phyloP scores from a whole-genome alignment of 2,888 invertebrate genomes.

The Leptinotarsa juncta region DNA sequence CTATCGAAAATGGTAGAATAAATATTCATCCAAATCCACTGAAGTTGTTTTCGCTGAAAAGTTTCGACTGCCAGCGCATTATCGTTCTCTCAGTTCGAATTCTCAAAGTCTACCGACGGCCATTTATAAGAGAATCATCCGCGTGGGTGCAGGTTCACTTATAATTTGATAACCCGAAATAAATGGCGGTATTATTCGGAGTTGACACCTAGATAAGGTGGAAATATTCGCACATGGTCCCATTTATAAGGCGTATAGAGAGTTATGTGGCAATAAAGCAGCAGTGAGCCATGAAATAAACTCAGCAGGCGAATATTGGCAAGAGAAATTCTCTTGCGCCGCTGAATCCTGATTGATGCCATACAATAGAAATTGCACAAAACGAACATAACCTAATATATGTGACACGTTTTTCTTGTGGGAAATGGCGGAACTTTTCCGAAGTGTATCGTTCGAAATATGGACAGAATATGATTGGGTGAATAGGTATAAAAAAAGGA shows the following conservation, averaged over 20 bases:
- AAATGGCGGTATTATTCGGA: conserved; percentile 41
- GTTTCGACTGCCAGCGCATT: neutral
- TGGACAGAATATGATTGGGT: conserved; percentile 1
- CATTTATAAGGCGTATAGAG: conserved; percentile 48
- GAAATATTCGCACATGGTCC: conserved; percentile 45
- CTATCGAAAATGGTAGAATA: neutral
- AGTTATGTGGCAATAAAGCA: conserved; percentile 51
- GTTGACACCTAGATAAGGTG: conserved; percentile 44
- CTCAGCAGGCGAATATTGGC: conserved; percentile 47
- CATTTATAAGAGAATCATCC: conserved; percentile 21
- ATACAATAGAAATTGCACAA: conserved; percentile 43
- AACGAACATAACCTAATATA: conserved; percentile 39
- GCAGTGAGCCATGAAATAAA: conserved; percentile 51
- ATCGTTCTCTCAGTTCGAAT: neutral
- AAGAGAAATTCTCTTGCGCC: conserved; percentile 45
- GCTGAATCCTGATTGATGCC: conserved; percentile 49
- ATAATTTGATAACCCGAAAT: conserved; percentile 39
- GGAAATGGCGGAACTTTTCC: conserved; percentile 32
- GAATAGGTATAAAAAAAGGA: conserved; percentile 8
- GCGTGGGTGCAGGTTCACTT: conserved; percentile 23
- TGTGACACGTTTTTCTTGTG: conserved; percentile 33
- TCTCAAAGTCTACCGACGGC: neutral
- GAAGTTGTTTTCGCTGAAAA: neutral
- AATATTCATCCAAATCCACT: neutral
- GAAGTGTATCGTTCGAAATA: conserved; percentile 24